These are phyloP conservation scores for Drosophila pachea DNA, from an alignment of 1,140 invertebrate genomes.

Conservation along the genomic window DNA sequence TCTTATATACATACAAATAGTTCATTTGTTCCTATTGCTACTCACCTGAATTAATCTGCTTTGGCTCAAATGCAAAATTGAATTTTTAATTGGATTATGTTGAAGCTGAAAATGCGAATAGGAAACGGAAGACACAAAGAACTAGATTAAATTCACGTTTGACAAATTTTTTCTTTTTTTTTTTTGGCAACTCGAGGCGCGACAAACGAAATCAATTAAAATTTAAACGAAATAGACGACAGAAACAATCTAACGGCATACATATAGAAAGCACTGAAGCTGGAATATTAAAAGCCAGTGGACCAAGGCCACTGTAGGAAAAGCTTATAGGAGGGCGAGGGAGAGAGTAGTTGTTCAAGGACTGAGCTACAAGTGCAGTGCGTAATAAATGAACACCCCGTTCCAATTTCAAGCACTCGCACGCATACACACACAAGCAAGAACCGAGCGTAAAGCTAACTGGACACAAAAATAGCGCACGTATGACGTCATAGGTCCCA, in stretches of 20 bases:
- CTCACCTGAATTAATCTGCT: constrained; percentile 21
- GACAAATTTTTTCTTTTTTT: not conserved
- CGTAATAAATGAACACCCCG: constrained; percentile 39
- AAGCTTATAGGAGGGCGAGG: too few relatives aligned
- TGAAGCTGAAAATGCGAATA: constrained; percentile 12
- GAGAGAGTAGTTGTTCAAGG: constrained; percentile 14
- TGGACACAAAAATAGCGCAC: constrained; percentile 35
- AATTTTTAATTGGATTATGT: constrained; percentile 12
- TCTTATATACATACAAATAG: not conserved
- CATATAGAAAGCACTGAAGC: not conserved
- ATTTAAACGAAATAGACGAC: not conserved
- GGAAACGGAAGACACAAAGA: constrained; percentile 22
- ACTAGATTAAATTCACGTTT: constrained; percentile 17
- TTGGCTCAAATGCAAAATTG: constrained; percentile 17
- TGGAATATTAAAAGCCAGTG: constrained; percentile 12
- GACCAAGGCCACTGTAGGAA: constrained; percentile 13
- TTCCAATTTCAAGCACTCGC: constrained; percentile 29
- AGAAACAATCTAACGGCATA: constrained; percentile 1
- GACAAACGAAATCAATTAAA: constrained; percentile 8
- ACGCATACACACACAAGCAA: constrained; percentile 13
- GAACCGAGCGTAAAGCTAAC: constrained; percentile 3
- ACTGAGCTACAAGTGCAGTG: constrained; percentile 39
- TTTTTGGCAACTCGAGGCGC: constrained; percentile 5
- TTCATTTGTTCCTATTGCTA: not conserved
- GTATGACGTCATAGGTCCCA: constrained; percentile 35